A percentile compares a stretch with the other conserved stretches of the same genome.
Evolutionary conservation across 2,113 vertebrate species (phyloP).

Genomic region (Anhinga rufa): DNA sequence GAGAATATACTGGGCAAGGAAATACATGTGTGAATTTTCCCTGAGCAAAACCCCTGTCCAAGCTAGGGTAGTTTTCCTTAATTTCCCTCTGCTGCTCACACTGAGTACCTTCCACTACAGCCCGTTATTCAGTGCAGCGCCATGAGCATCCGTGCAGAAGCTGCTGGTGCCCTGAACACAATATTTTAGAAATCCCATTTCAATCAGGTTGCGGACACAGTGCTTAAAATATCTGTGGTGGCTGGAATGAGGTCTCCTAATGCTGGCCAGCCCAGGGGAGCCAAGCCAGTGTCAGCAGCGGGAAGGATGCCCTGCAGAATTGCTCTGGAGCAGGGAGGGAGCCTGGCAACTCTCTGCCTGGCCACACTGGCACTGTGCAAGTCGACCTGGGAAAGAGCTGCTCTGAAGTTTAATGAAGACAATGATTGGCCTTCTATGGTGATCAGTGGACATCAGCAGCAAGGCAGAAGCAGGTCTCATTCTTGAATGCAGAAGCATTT

Average conservation of each 20-base stretch:
- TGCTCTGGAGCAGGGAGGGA: background rate
- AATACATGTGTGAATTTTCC: background rate
- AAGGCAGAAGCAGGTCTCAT: background rate
- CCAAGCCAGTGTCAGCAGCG: background rate
- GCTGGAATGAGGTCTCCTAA: background rate
- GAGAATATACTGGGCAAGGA: background rate
- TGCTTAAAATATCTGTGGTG: background rate
- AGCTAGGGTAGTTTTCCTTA: background rate
- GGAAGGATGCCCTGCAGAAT: background rate
- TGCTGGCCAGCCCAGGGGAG: background rate
- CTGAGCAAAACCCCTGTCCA: background rate
- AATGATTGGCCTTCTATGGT: background rate
- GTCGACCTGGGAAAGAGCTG: background rate
- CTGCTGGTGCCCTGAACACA: background rate
- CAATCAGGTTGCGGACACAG: fast-evolving
- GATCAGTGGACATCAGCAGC: background rate
- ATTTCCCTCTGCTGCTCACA: background rate
- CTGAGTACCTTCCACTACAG: background rate
- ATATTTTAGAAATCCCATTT: background rate
- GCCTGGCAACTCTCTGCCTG: background rate
- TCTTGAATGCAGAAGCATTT: background rate
- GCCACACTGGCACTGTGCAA: background rate
- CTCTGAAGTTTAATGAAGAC: background rate
- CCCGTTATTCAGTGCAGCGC: background rate
- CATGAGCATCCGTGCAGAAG: fast-evolving